phyloP scores from a whole-genome alignment of 2,797 vertebrate genomes.

The Huso huso region DNA sequence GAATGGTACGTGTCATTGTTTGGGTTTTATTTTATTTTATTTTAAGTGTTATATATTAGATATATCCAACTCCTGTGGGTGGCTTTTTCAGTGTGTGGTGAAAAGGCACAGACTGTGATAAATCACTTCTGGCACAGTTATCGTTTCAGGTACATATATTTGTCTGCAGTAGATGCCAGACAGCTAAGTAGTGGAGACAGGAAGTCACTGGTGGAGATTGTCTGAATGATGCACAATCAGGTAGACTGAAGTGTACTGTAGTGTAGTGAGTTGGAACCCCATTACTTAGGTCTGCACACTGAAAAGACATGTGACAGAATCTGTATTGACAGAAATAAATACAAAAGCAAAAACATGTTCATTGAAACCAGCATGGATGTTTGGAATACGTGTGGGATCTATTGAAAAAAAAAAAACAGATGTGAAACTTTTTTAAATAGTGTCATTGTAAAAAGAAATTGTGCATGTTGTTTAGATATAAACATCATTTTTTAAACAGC shows the following conservation, averaged over 20 bases:
- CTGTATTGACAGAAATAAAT: too few relatives aligned
- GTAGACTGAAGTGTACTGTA: conserved; percentile 32
- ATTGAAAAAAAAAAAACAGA: too few relatives aligned
- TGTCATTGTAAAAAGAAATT: too few relatives aligned
- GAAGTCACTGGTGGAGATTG: conserved; percentile 52
- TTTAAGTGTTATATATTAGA: neutral
- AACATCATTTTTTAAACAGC: too few relatives aligned
- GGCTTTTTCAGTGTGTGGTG: neutral
- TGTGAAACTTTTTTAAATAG: too few relatives aligned
- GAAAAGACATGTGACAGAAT: too few relatives aligned
- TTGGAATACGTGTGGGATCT: too few relatives aligned
- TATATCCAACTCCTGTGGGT: neutral
- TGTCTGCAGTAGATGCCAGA: conserved; percentile 55
- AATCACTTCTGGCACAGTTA: conserved; percentile 44
- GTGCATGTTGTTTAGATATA: too few relatives aligned
- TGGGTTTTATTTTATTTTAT: neutral
- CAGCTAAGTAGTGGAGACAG: conserved; percentile 45
- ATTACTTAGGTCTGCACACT: too few relatives aligned
- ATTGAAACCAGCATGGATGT: too few relatives aligned
- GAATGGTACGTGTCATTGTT: neutral
- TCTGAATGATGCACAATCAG: conserved; percentile 41
- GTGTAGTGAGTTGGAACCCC: too few relatives aligned
- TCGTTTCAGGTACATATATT: conserved; percentile 56
- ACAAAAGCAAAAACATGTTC: too few relatives aligned
- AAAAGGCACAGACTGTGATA: conserved; percentile 52